These are phyloP conservation scores for Ormyrus thymus DNA, from an alignment of 2,888 invertebrate genomes.

Conservation along the genomic window DNA sequence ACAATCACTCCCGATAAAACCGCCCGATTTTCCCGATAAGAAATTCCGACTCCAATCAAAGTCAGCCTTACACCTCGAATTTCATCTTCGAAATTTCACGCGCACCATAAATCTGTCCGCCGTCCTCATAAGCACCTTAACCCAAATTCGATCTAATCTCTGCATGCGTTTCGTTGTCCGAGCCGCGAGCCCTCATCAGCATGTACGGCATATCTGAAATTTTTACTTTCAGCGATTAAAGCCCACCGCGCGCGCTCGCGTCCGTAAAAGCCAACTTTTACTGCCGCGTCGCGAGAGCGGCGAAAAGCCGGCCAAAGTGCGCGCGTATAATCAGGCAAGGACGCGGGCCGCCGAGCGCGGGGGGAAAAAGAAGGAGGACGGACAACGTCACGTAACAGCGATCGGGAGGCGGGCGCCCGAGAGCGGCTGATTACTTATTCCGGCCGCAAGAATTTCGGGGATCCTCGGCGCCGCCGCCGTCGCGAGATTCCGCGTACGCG, in stretches of 20 bases:
- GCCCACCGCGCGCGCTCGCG: background rate
- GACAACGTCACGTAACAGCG: background rate
- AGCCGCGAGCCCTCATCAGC: background rate
- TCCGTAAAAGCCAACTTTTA: constrained; percentile 38
- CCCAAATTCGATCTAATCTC: constrained; percentile 26
- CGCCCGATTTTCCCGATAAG: background rate
- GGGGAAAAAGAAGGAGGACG: no score
- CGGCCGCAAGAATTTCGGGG: constrained; percentile 22
- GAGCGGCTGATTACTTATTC: constrained; percentile 22
- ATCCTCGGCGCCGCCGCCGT: constrained; percentile 32
- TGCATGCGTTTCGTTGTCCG: background rate
- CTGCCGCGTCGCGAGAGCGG: background rate
- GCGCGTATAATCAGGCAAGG: background rate
- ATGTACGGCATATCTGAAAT: background rate
- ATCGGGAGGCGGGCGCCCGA: constrained; percentile 15
- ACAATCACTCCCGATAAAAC: background rate
- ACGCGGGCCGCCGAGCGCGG: no score
- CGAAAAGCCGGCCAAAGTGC: constrained; percentile 5
- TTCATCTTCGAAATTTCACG: no score
- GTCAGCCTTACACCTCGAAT: no score
- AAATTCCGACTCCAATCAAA: background rate
- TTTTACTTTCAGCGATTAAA: constrained; percentile 46
- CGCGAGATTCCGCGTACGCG: constrained; percentile 2
- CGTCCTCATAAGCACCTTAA: constrained; percentile 10
- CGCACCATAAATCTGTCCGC: constrained; percentile 5